Percentiles rank a stretch among this genome's conserved stretches.
These are phyloP conservation scores for Macropis europaea DNA, from an alignment of 2,888 invertebrate genomes.

Conservation along the genomic window DNA sequence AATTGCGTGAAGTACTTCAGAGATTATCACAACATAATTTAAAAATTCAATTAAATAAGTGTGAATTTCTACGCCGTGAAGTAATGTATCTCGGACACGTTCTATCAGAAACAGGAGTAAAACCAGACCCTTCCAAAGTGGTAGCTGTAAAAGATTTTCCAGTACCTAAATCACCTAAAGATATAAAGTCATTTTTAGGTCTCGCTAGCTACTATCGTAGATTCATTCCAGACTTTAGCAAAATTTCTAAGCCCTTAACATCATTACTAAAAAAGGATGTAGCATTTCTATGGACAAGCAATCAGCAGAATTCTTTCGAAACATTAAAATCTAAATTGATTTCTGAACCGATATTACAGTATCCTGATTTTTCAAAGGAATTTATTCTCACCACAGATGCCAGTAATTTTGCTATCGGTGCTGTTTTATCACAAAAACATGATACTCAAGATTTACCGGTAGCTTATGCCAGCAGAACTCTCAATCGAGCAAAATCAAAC, in stretches of 20 bases:
- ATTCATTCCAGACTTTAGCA: slow-evolving; percentile 67
- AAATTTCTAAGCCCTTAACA: slow-evolving; percentile 63
- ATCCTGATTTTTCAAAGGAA: slow-evolving; percentile 36
- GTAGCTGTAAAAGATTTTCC: slow-evolving; percentile 64
- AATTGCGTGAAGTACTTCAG: too few relatives aligned
- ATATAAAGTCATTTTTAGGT: slow-evolving; percentile 68
- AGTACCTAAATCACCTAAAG: slow-evolving; percentile 40
- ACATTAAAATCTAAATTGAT: slow-evolving; percentile 2
- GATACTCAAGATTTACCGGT: slow-evolving; percentile 66
- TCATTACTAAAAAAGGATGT: slow-evolving; percentile 52
- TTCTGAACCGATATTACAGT: slow-evolving; percentile 48
- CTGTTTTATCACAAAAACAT: slow-evolving; percentile 67
- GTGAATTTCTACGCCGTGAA: too few relatives aligned
- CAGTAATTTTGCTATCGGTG: slow-evolving; percentile 31
- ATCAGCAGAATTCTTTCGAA: slow-evolving; percentile 41
- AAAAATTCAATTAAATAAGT: slow-evolving; percentile 58
- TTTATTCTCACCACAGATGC: slow-evolving; percentile 74
- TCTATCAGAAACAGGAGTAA: too few relatives aligned
- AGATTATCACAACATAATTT: slow-evolving; percentile 65
- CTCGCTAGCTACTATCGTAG: slow-evolving; percentile 69
- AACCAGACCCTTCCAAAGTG: too few relatives aligned
- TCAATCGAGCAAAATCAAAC: slow-evolving; percentile 70
- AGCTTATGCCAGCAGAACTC: slow-evolving; percentile 71
- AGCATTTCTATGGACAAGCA: slow-evolving; percentile 53
- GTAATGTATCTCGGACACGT: too few relatives aligned